Evolutionary conservation across 23 tunicate genomes (phyloP), one percentile per base, ranked within the genome.

Genomic region (Oikopleura vanhoeffeni): DNA sequence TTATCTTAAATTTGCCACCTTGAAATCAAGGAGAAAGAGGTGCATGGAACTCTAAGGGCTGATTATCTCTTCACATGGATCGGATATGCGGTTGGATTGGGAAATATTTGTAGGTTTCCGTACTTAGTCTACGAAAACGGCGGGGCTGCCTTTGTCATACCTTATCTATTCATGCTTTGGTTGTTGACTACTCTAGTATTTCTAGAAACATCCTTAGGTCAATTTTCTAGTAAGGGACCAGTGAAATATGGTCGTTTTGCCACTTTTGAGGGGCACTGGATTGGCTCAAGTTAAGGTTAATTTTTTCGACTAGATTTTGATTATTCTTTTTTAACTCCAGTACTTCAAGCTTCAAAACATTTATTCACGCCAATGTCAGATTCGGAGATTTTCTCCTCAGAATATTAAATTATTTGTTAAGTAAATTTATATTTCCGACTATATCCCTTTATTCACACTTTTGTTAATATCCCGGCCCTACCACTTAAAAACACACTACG

Each of bases 41-140:
- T 13, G 79, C 79, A 28, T 71, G 79, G 79, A 71, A 71, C 35
- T 71, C 79, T 41, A 93, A 93, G 77, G n/a, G 89, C 95, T 0
- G 98, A 93, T 71, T 93, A 93, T 85, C 49, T 93, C 83, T 84
- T 93, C 1, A 88, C 95, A 0, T 92, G 97, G 71, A 92, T 92
- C 41, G 97, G 97, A 1, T 92, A 92, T 41, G 97, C 97, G 33
- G 98, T 93, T 27, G 98, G 98, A 4, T 86, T 93, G 36, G 98
- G 98, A 33, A 93, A 93, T 76, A 94, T 93, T 41, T 90, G 95
- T 89, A 71, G 98, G 40, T 93, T 93, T 90, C 98, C 98, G 41
- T 93, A 90, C 64, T 86, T 93, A 3, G 98, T 92, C 18, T 91
- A 40, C 83, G 83, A 87, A 41, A 89, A 91, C 67, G 97, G 97